Conservation (phyloP, 2,113 vertebrate species). For the Octodon degus region DNA sequence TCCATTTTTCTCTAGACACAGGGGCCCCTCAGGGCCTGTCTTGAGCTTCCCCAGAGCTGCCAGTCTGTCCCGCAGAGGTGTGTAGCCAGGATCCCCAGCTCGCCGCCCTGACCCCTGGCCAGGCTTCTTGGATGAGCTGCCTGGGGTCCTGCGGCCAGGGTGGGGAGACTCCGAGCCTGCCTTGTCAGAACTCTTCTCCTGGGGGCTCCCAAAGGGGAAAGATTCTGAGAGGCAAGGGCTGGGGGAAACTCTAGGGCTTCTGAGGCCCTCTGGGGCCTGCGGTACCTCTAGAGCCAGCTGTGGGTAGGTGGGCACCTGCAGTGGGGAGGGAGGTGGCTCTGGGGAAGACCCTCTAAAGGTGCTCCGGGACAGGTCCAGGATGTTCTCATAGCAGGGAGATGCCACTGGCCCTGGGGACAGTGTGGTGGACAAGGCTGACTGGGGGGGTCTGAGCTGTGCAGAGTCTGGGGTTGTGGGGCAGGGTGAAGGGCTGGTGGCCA, state of each 20-base stretch:
- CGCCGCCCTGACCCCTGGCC: conserved; percentile 81
- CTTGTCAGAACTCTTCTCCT: conserved; percentile 75
- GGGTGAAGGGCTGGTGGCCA: conserved; percentile 65
- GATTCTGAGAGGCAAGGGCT: conserved; percentile 69
- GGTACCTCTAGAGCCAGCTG: conserved; percentile 73
- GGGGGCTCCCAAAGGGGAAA: conserved; percentile 56
- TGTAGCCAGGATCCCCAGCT: conserved; percentile 87
- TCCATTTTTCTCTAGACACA: conserved; percentile 71
- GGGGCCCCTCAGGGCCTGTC: conserved; percentile 83
- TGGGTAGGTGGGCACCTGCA: conserved; percentile 70
- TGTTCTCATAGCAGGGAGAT: conserved; percentile 82
- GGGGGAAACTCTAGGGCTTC: conserved; percentile 62
- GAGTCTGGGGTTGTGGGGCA: conserved; percentile 44
- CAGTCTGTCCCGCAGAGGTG: conserved; percentile 92
- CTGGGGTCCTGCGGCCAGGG: conserved; percentile 75
- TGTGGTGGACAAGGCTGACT: conserved; percentile 33
- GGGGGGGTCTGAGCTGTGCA: conserved; percentile 65
- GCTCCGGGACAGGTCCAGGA: conserved; percentile 79
- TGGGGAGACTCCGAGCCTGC: conserved; percentile 76
- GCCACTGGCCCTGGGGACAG: conserved; percentile 75
- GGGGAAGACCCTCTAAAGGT: conserved; percentile 82
- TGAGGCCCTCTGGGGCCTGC: conserved; percentile 60
- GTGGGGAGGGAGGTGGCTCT: conserved; percentile 64
- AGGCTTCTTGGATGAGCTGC: conserved; percentile 86
- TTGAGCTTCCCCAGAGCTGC: conserved; percentile 90